Conservation (phyloP, 2,888 invertebrate species). For the Charanyca ferruginea region DNA sequence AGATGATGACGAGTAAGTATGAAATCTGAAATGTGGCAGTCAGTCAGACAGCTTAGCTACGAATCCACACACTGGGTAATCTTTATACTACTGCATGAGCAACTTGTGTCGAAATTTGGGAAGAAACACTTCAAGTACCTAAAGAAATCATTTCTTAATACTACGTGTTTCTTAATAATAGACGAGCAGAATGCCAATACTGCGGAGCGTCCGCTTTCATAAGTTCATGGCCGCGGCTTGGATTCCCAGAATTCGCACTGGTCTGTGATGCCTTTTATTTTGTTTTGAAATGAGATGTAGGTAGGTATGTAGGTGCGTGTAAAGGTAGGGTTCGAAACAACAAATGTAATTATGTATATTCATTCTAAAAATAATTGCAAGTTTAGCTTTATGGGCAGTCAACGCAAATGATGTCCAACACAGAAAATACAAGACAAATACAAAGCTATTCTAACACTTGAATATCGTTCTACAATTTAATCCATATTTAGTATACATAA, state of each 20-base stretch:
- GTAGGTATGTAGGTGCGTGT: background rate
- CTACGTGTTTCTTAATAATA: constrained; percentile 6
- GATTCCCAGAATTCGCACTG: constrained; percentile 30
- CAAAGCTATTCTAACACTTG: background rate
- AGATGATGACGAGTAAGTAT: no score
- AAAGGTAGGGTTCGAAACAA: background rate
- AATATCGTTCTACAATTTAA: background rate
- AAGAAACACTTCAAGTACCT: constrained; percentile 1
- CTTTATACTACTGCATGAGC: background rate
- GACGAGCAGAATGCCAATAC: constrained; percentile 8
- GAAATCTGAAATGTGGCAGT: background rate
- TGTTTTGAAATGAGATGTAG: background rate
- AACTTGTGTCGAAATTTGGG: background rate
- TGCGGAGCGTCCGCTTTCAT: constrained; percentile 5
- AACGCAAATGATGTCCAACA: background rate
- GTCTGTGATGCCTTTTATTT: constrained; percentile 21
- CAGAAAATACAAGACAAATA: no score
- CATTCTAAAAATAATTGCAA: background rate
- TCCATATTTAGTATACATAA: no score
- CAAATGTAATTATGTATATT: background rate
- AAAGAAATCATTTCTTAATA: constrained; percentile 9
- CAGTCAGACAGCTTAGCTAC: background rate
- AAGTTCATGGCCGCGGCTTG: constrained; percentile 18
- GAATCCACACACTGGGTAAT: background rate
- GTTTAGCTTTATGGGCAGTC: background rate